A percentile compares a stretch with the other conserved stretches of the same genome.
Conservation (phyloP, 92 coral and sea anemone genomes). For the Metridium senile region DNA sequence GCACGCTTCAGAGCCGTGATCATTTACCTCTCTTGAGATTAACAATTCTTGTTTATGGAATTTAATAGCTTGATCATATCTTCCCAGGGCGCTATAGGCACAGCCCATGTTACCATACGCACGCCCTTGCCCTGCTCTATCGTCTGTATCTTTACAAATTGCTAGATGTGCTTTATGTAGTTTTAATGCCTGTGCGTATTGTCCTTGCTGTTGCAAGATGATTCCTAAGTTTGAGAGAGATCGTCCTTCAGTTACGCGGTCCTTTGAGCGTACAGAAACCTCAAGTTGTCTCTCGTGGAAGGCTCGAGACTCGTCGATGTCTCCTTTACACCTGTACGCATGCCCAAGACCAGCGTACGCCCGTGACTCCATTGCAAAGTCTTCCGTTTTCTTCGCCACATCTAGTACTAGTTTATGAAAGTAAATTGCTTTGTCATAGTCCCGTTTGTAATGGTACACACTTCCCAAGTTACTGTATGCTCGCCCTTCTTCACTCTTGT, state of each 20-base stretch:
- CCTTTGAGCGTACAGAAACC: slow-evolving; percentile 82
- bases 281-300: slow-evolving; percentile 91
- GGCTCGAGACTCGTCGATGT: slow-evolving; percentile 69
- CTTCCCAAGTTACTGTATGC: slow-evolving; percentile 96
- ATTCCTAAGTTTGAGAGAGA: slow-evolving; percentile 95
- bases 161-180: slow-evolving; percentile 93
- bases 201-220: slow-evolving; percentile 87
- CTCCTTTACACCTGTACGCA: slow-evolving; percentile 85
- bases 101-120: slow-evolving; percentile 99
- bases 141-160: slow-evolving; percentile 88
- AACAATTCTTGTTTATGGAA: slow-evolving; percentile 92
- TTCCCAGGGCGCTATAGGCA: slow-evolving; percentile 91
- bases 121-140: slow-evolving; percentile 99
- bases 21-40: slow-evolving; percentile 94
- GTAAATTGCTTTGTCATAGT: slow-evolving; percentile 77
- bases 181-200: slow-evolving; percentile 82
- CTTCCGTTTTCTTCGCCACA: slow-evolving; percentile 78
- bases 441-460: slow-evolving; percentile 87
- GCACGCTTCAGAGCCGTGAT: slow-evolving; percentile 91
- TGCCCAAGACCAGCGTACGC: slow-evolving; percentile 97
- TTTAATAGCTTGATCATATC: slow-evolving; percentile 96
- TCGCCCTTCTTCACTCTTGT: slow-evolving; percentile 79
- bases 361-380: slow-evolving; percentile 85
- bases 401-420: slow-evolving; percentile 75
- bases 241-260: slow-evolving; percentile 92